phyloP scores from a whole-genome alignment of 2,113 vertebrate genomes.

The Anser brachyrhynchus region DNA sequence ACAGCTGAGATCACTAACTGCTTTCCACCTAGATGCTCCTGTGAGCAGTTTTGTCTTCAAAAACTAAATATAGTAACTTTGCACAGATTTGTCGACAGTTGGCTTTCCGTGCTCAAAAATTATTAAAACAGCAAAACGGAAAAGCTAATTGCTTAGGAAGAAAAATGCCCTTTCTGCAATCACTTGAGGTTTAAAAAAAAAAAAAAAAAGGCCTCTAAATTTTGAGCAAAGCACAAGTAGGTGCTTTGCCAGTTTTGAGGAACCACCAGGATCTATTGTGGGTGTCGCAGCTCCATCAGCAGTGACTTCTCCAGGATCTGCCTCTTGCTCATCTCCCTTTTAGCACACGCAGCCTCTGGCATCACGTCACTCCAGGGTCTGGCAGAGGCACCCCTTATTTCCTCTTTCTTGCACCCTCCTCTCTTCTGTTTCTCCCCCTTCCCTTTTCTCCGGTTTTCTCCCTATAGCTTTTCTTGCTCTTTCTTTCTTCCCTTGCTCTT shows the following conservation, averaged over 20 bases:
- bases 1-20: neutral
- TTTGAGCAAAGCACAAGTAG: neutral
- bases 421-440: neutral
- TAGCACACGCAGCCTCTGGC: neutral
- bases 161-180: neutral
- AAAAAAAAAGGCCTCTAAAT: neutral
- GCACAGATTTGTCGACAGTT: neutral
- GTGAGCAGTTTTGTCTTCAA: neutral
- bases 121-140: neutral
- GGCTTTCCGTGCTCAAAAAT: neutral
- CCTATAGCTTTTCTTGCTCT: neutral
- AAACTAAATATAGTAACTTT: neutral
- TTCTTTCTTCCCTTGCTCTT: neutral
- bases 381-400: neutral
- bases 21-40: neutral
- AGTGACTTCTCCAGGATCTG: neutral
- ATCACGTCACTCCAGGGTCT: rapidly evolving
- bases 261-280: neutral
- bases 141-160: neutral
- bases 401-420: neutral
- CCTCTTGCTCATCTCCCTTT: neutral
- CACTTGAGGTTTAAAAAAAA: neutral
- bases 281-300: rapidly evolving
- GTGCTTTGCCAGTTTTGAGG: neutral
- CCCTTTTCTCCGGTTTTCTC: neutral